These are phyloP conservation scores for Apamea sordens DNA, from an alignment of 2,888 invertebrate genomes.

Conservation along the genomic window DNA sequence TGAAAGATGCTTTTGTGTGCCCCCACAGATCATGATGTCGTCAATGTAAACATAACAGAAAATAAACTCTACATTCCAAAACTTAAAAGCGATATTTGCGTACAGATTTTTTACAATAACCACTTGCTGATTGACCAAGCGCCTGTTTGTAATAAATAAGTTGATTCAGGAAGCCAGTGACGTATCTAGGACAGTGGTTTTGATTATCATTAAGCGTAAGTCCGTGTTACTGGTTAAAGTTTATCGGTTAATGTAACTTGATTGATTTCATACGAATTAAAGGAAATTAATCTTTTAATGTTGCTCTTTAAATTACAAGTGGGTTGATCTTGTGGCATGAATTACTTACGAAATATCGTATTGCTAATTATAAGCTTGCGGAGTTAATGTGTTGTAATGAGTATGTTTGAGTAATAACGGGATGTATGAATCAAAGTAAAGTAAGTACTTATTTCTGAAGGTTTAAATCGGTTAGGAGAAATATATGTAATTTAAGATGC, in stretches of 20 bases:
- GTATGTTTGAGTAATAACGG: slow-evolving; percentile 35
- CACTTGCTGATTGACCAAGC: slow-evolving; percentile 65
- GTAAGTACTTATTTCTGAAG: not conserved
- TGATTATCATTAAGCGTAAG: slow-evolving; percentile 68
- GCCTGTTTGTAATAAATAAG: slow-evolving; percentile 65
- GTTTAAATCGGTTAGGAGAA: slow-evolving; percentile 1
- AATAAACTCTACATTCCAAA: slow-evolving; percentile 26
- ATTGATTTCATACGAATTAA: slow-evolving; percentile 67
- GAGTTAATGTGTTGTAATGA: slow-evolving; percentile 54
- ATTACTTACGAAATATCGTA: slow-evolving; percentile 63
- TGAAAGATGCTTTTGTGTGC: slow-evolving; percentile 69
- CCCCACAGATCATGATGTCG: slow-evolving; percentile 51
- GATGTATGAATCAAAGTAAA: slow-evolving; percentile 19
- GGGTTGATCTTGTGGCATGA: slow-evolving; percentile 63
- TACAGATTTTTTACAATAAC: slow-evolving; percentile 33
- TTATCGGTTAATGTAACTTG: slow-evolving; percentile 58
- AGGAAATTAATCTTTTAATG: slow-evolving; percentile 57
- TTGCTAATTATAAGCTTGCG: slow-evolving; percentile 61
- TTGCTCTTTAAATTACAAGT: slow-evolving; percentile 64
- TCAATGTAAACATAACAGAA: slow-evolving; percentile 39
- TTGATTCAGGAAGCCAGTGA: slow-evolving; percentile 61
- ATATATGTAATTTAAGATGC: not conserved
- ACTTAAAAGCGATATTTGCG: slow-evolving; percentile 35
- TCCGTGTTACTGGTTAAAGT: slow-evolving; percentile 52
- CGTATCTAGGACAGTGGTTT: slow-evolving; percentile 69